Conservation (phyloP, 2,113 vertebrate genomes). For the human region GRCh38 chr7:116891001-116891500, state of each 20-base stretch:
- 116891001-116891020: slow-evolving; percentile 27
- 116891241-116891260: background rate
- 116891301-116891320: background rate
- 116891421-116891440: background rate
- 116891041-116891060: background rate
- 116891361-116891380: background rate
- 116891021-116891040: background rate
- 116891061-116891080: background rate
- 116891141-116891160: background rate
- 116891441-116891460: slow-evolving; percentile 35
- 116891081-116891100: background rate
- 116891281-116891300: background rate
- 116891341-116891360: slow-evolving; percentile 21
- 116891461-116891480: background rate
- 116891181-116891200: background rate
- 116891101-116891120: background rate
- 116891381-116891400: background rate
- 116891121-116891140: background rate
- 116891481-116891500: background rate
- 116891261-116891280: slow-evolving; percentile 15
- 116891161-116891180: background rate
- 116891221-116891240: background rate
- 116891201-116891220: background rate
- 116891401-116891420: background rate
- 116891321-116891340: slow-evolving; percentile 21